Conservation (phyloP, 2,113 vertebrate genomes). For the Pitta sordida region DNA sequence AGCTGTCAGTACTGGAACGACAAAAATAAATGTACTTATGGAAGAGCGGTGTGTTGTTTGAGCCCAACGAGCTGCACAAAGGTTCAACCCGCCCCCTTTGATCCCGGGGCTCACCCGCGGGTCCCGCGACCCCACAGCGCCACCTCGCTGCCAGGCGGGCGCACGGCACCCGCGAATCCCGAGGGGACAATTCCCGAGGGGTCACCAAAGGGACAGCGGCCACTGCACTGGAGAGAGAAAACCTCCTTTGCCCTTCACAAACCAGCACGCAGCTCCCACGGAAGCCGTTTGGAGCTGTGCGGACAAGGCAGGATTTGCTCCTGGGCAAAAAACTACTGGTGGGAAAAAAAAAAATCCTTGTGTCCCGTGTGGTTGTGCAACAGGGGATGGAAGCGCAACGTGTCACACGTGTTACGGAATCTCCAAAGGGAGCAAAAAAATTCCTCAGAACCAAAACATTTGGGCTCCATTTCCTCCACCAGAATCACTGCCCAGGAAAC, state of each 20-base stretch:
- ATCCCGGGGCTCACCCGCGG: not conserved
- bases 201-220: not conserved
- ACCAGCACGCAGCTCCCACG: fast-evolving
- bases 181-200: not conserved
- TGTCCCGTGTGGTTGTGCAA: not conserved
- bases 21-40: not conserved
- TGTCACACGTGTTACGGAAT: fast-evolving
- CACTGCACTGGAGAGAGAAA: fast-evolving
- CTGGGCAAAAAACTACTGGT: not conserved
- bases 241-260: fast-evolving
- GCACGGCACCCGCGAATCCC: not conserved
- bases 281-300: not conserved
- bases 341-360: too few species aligned
- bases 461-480: not conserved
- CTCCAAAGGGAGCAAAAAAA: not conserved
- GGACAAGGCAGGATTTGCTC: fast-evolving
- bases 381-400: not conserved
- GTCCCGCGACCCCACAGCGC: not conserved
- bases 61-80: not conserved
- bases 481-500: not conserved
- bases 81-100: fast-evolving
- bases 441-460: not conserved
- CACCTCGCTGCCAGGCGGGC: not conserved
- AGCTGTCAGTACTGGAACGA: not conserved
- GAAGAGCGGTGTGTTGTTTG: too few species aligned